Evolutionary conservation across 2,888 invertebrate genomes (phyloP), one percentile per base, ranked within the genome.

Genomic region (Lumbricus terrestris): DNA sequence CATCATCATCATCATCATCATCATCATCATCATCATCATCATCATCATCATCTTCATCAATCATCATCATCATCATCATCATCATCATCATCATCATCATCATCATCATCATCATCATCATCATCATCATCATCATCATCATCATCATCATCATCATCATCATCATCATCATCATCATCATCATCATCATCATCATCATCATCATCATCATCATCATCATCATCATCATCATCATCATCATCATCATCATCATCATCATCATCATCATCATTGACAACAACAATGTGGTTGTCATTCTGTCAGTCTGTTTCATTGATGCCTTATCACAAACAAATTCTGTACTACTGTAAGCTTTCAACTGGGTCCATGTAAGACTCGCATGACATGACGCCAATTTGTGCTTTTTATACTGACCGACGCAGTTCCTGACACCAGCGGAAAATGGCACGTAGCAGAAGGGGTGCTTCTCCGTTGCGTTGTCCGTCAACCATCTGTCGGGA

Each of bases 401-500:
- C 18, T 13, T 47, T 47, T 29, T 18, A 40, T 34, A 29, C 90
- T 90, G 83, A 93, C 95, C 95, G 88, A 95, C 95, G 92, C 95
- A 95, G 92, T 95, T 95, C 37, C 95, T 93, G 6, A 94, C 93
- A 5, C 95, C 95, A 83, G 95, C 95, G 8, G 95, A 95, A 93
- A 95, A 95, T 2, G 95, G 95, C 8, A 95, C 93, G 92, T 94
- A 95, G 34, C 95, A 93, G 93, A 93, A 95, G 2, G 95, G 94
- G 92, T 97, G 97, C 91, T 97, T 96, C 93, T 96, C 96, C 89
- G 96, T 96, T 91, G 96, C 96, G 92, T 96, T 96, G 93, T 97
- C 96, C 0, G 97, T 97, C 92, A 96, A 93, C 94, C 97, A 97
- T 92, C 97, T 95, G 89, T 97, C 97, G 3, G 98, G 97, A 95